Percentiles rank a stretch among this genome's conserved stretches.
Evolutionary conservation across 2,797 vertebrate species (phyloP).

Genomic region (Acanthornis magna): DNA sequence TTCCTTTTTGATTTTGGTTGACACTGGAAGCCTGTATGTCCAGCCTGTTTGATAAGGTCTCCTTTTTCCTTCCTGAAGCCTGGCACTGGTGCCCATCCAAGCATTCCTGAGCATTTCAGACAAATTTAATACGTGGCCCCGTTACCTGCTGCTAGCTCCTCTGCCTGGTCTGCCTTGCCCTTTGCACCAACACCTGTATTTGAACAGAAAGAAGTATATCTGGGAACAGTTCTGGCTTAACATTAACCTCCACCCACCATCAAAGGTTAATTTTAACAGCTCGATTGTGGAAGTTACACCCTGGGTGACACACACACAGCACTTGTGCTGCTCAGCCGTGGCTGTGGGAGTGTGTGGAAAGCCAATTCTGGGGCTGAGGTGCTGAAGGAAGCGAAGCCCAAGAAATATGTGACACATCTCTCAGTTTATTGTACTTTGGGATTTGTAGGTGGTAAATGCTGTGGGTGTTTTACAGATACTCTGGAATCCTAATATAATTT

Average conservation of each 20-base stretch:
- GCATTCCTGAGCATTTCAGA: background rate
- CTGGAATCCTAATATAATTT: constrained; percentile 23
- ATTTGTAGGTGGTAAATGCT: constrained; percentile 45
- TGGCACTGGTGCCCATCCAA: background rate
- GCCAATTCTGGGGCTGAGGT: background rate
- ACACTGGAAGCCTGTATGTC: background rate
- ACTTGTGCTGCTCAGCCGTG: background rate
- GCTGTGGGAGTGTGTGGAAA: background rate
- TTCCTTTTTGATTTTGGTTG: background rate
- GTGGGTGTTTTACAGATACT: constrained; percentile 28
- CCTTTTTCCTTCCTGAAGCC: background rate
- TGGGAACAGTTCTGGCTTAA: background rate
- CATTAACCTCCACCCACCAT: background rate
- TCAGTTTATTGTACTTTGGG: background rate
- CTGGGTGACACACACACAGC: background rate
- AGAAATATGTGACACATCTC: background rate
- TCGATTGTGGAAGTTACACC: background rate
- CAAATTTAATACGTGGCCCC: background rate
- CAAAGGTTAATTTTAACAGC: constrained; percentile 18
- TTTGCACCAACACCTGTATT: background rate
- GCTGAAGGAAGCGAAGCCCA: background rate
- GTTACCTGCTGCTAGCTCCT: background rate
- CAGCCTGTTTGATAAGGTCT: background rate
- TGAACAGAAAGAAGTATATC: background rate
- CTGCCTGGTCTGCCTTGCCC: background rate